Conservation (phyloP, 2,888 invertebrate genomes). For the Noctua comes region DNA sequence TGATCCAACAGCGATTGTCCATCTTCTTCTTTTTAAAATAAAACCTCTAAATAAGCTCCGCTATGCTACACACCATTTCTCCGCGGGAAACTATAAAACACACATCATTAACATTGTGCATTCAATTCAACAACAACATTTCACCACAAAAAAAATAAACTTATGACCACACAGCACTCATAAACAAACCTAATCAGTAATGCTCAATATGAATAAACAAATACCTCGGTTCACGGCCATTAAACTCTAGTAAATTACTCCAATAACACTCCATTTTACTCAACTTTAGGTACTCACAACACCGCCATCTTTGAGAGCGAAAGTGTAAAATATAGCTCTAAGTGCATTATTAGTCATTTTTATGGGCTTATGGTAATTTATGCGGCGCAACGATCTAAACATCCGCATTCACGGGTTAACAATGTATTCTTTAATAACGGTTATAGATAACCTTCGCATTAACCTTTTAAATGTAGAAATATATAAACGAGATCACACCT, state of each 20-base stretch:
- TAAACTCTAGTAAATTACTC: conserved; percentile 31
- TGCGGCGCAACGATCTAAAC: conserved; percentile 6
- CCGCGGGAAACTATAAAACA: conserved; percentile 19
- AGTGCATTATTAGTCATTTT: conserved; percentile 31
- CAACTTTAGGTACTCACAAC: conserved; percentile 6
- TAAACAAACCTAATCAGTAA: conserved; percentile 32
- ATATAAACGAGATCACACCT: conserved; percentile 29
- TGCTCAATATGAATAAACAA: conserved; percentile 28
- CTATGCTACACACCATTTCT: conserved; percentile 4
- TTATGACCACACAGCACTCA: conserved; percentile 13
- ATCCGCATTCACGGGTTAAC: conserved; percentile 52
- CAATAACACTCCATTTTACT: conserved; percentile 24
- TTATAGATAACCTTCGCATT: conserved; percentile 44
- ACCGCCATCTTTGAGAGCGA: conserved; percentile 35
- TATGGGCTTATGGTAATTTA: conserved; percentile 48
- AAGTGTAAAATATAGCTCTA: conserved; percentile 44
- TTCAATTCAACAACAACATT: background rate
- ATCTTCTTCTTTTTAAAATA: background rate
- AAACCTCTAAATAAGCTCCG: background rate
- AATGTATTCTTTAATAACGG: conserved; percentile 32
- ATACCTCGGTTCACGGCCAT: conserved; percentile 36
- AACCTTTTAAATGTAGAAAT: conserved; percentile 49
- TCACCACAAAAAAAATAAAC: conserved; percentile 40
- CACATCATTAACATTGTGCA: conserved; percentile 9
- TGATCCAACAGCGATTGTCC: background rate